These are phyloP conservation scores for Orussus abietinus DNA, from an alignment of 1,140 invertebrate species.

Conservation along the genomic window DNA sequence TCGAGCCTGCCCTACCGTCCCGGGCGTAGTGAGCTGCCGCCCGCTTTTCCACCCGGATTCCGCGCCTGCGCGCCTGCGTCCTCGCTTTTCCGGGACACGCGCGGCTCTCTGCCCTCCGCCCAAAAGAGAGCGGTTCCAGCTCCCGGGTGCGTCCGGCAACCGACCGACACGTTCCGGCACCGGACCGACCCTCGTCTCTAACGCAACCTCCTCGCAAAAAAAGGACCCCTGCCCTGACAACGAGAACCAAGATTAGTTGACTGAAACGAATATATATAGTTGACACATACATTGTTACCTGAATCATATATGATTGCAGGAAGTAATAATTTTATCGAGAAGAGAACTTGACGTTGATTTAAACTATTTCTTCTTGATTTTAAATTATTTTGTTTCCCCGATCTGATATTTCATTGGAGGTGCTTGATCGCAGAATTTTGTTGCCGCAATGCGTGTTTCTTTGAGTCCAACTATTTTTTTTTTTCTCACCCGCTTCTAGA, in stretches of 20 bases:
- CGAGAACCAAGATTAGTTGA: neutral
- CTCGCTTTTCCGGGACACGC: conserved; percentile 27
- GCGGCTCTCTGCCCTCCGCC: conserved; percentile 21
- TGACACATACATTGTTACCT: no score
- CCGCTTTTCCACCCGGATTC: conserved; percentile 44
- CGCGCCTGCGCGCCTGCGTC: conserved; percentile 50
- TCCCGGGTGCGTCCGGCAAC: conserved; percentile 12
- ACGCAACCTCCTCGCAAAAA: conserved; percentile 1
- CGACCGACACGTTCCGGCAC: conserved; percentile 10
- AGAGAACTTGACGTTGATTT: no score
- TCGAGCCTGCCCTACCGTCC: conserved; percentile 45
- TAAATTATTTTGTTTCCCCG: no score
- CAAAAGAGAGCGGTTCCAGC: conserved; percentile 17
- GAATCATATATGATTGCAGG: no score
- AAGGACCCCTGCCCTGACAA: neutral
- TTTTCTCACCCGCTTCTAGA: no score
- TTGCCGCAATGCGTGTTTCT: no score
- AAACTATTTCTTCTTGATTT: no score
- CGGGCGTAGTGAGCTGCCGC: conserved; percentile 50
- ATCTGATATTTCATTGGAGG: no score
- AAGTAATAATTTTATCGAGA: no score
- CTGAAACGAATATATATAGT: no score
- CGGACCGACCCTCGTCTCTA: neutral
- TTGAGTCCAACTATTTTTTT: no score
- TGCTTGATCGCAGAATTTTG: no score